These are phyloP conservation scores for Crax fasciolata DNA, from an alignment of 2,797 vertebrate genomes.

Conservation along the genomic window DNA sequence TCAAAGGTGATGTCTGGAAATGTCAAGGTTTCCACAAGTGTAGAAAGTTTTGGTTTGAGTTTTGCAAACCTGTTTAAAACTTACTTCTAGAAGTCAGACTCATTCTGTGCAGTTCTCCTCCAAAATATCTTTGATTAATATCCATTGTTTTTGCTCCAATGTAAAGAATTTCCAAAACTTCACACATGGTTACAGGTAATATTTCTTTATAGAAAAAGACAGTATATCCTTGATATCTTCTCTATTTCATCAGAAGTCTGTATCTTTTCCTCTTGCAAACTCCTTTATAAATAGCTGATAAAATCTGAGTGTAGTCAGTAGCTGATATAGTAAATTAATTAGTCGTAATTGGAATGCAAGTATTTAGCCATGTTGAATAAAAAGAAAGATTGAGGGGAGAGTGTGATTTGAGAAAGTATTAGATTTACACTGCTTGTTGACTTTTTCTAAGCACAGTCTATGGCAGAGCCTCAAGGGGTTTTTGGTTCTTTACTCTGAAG, in stretches of 20 bases:
- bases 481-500: not conserved
- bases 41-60: slow-evolving; percentile 41
- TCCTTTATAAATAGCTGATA: not conserved
- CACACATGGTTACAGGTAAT: accelerated
- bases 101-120: not conserved
- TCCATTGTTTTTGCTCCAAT: accelerated
- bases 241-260: not conserved
- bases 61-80: not conserved
- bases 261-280: not conserved
- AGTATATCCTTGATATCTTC: not conserved
- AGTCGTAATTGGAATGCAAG: not conserved
- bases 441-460: not conserved
- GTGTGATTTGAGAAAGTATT: not conserved
- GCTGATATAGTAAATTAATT: slow-evolving; percentile 6
- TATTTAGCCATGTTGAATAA: not conserved
- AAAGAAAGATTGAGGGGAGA: not conserved
- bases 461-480: not conserved
- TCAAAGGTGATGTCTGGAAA: slow-evolving; percentile 52
- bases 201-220: not conserved
- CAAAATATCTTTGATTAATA: not conserved
- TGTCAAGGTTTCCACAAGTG: slow-evolving; percentile 45
- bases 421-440: not conserved
- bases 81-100: not conserved
- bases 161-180: not conserved
- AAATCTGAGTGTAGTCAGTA: not conserved